Base-by-base conservation (phyloP, 2,113 vertebrate species). In the Tauraco erythrolophus region DNA sequence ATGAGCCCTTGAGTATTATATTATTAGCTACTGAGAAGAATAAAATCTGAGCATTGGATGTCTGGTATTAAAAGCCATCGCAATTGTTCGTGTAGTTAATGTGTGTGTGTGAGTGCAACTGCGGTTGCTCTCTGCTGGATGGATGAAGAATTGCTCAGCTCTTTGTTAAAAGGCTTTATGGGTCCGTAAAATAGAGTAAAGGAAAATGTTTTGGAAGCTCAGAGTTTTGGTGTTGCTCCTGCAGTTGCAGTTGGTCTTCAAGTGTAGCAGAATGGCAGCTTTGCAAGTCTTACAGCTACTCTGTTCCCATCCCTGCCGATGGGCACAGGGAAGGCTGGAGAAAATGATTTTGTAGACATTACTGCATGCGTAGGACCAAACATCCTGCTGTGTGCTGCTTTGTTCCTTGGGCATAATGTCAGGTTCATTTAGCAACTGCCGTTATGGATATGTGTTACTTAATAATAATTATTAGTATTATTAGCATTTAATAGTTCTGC, bases 61-160 rank as follows among this genome's bases (percentile, higher is more conserved):
- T 60, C 84, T 65, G 69, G 53, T 68, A 75, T 65, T 89, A 69
- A 84, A 89, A 97, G 57, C 89, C 72, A 78, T 78, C 45, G 39
- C 48, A 60, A 57, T 56, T 68, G 56, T 87, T 89, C 46, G 0
- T 16, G 53, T 87, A 27, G 58, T 81, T 78, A 33, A 4, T 48
- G 53, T 19, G 14, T 1, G 10, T 58, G 70, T 14, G 48, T 68
- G 72, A 80, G 72, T 41, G 60, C 61, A 91, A 88, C 88, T 89
- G 69, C 2, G 41, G 86, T 97, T 96, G 96, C 95, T 94, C 94
- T 95, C 97, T 97, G 96, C 97, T 95, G 97, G 97, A 62, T 92
- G 91, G 86, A 70, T 50, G 80, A 71, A 89, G 95, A 96, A 97
- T 89, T 88, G 87, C 89, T 97, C 84, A 22, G 65, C 65, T 84